Percentiles rank a stretch among this genome's conserved stretches.
These are phyloP conservation scores for Caenorhabditis sp. DNA, from an alignment of 2,888 invertebrate species.

Conservation along the genomic window DNA sequence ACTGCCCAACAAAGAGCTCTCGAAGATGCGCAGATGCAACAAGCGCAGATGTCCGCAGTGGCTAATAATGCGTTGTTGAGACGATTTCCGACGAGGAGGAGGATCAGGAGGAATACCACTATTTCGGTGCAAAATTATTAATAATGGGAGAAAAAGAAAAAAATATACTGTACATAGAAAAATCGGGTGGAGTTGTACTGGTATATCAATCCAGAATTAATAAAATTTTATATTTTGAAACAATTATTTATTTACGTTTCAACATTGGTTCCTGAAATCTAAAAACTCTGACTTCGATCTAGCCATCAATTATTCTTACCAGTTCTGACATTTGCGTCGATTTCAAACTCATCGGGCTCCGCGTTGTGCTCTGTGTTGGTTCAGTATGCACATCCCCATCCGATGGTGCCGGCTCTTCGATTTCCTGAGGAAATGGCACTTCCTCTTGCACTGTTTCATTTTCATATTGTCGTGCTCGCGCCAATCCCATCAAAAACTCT, in stretches of 20 bases:
- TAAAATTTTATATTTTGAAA: background rate
- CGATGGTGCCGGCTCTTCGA: too few species aligned
- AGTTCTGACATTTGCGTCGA: slow-evolving; percentile 15
- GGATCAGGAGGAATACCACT: slow-evolving; percentile 41
- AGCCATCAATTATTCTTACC: slow-evolving; percentile 1
- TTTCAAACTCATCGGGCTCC: background rate
- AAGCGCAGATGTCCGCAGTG: slow-evolving; percentile 67
- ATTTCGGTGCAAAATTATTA: slow-evolving; percentile 23
- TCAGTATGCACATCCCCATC: background rate
- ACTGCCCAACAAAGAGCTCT: slow-evolving; percentile 65
- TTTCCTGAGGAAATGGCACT: too few species aligned
- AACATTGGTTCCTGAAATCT: slow-evolving; percentile 40
- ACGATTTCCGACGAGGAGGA: slow-evolving; percentile 60
- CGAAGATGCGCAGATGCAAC: slow-evolving; percentile 64
- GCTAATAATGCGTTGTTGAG: slow-evolving; percentile 66
- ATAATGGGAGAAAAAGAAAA: background rate
- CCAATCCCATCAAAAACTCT: slow-evolving; percentile 6
- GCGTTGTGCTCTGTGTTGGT: background rate
- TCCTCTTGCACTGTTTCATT: background rate
- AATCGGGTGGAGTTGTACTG: background rate
- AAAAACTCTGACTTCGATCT: slow-evolving; percentile 12
- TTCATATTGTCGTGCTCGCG: background rate
- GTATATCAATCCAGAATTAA: background rate
- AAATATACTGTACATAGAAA: slow-evolving; percentile 2
- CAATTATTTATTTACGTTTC: background rate